These are phyloP conservation scores for Phylloscopus trochilus DNA, from an alignment of 2,113 vertebrate genomes.

Conservation along the genomic window DNA sequence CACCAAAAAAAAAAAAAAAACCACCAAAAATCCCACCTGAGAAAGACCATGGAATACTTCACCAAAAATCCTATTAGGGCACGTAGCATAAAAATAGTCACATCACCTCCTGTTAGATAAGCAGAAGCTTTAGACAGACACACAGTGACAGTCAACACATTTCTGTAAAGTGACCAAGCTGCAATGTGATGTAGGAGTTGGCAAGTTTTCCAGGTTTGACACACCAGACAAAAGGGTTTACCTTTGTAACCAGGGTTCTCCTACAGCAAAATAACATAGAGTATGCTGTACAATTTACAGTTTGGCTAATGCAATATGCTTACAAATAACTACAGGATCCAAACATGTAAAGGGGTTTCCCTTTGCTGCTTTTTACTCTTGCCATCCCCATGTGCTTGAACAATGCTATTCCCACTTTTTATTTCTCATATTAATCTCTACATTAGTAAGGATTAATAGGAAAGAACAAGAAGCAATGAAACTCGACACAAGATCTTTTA, in stretches of 20 bases:
- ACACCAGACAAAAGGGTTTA: background rate
- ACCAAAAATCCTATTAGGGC: conserved; percentile 23
- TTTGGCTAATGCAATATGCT: background rate
- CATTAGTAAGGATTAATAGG: background rate
- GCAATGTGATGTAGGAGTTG: background rate
- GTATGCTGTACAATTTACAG: background rate
- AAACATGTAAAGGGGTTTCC: background rate
- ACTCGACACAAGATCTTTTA: background rate
- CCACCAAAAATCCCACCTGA: no score
- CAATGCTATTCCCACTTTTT: background rate
- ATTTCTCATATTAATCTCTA: background rate
- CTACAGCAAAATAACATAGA: background rate
- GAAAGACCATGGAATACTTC: conserved; percentile 1
- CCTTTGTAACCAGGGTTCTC: background rate
- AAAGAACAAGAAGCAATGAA: background rate
- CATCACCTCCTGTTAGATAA: background rate
- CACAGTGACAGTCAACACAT: background rate
- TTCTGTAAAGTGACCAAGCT: background rate
- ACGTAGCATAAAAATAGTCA: background rate
- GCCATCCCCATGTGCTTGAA: background rate
- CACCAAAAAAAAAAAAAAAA: background rate
- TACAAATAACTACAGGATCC: background rate
- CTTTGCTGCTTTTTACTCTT: background rate
- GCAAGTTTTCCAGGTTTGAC: conserved; percentile 8
- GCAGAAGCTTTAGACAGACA: conserved; percentile 7